Base-by-base conservation (phyloP, 1,140 invertebrate genomes). In the Musca vetustissima region DNA sequence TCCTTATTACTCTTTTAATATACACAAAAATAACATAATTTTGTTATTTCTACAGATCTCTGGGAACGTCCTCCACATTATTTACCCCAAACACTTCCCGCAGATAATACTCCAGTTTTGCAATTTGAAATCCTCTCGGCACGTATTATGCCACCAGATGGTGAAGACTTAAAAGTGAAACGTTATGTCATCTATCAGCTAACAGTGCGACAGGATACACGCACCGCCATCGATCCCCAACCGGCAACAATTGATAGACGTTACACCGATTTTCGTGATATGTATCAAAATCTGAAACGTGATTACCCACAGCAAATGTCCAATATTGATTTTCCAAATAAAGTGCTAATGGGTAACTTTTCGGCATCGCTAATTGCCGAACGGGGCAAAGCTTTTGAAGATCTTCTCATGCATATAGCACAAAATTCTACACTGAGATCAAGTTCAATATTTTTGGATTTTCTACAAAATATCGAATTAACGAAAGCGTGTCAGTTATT, bases 311-410 rank as follows among this genome's bases (percentile, higher is more conserved):
- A 83, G 15, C 74, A 88, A 55, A 82, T 93, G 78, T 78, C 78
- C 64, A 82, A 79, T 49, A 78, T 91, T 7, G 82, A 84, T 65
- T 93, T 93, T 83, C 92, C 92, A 8, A 89, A 88, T 74, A 93
- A 93, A 83, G 88, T 88, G 68, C 74, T 93, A 11, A 81, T 91
- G 57, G 91, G 92, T 1, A 94, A 94, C 80, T 94, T 93, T 79
- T 88, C 88, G 49, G 85, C 88, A 24, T 88, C 87, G 70, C 84
- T 92, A 36, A 93, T 94, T 73, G 86, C 87, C 9, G 83, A 84
- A 53, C 85, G 92, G 76, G 90, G 89, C 78, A 78, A 84, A 11
- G 88, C 87, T n/a, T 94, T 94, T 85, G 89, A 92, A 74, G 82
- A 83, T 69, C 85, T 92, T 32, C 78, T 93, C 21, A 84, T 86